A percentile compares a stretch with the other conserved stretches of the same genome.
Evolutionary conservation across 2,888 invertebrate species (phyloP).

Genomic region (Imbricaverruca yamaguchii): DNA sequence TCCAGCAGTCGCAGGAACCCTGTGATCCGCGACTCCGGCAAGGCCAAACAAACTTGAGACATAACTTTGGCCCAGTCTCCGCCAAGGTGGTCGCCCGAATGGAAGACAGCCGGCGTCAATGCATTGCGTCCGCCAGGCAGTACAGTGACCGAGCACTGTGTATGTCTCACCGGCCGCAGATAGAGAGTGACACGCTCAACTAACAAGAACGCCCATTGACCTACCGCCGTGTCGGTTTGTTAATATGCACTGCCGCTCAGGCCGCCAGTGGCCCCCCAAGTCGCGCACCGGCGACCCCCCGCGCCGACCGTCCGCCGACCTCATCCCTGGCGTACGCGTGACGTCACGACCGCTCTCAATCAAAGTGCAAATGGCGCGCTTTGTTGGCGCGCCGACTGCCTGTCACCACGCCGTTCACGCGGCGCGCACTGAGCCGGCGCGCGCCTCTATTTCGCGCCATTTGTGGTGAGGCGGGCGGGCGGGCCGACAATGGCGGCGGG

Average conservation of each 20-base stretch:
- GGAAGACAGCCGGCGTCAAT: too few species aligned
- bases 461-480: background rate
- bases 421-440: conserved; percentile 5
- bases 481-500: conserved; percentile 4
- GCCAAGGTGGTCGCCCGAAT: too few species aligned
- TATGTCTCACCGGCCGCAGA: background rate
- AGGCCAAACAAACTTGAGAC: too few species aligned
- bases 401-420: background rate
- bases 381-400: background rate
- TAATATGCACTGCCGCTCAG: background rate
- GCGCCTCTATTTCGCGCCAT: conserved; percentile 7
- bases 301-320: background rate
- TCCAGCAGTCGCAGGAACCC: too few species aligned
- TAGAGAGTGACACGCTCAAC: background rate
- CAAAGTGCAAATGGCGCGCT: conserved; percentile 10
- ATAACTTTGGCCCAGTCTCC: too few species aligned
- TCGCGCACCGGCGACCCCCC: background rate
- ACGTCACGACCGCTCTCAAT: conserved; percentile 8
- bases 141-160: too few species aligned
- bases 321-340: background rate
- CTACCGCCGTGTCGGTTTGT: background rate
- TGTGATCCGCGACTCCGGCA: too few species aligned
- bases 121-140: too few species aligned
- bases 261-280: background rate
- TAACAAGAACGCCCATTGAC: background rate